Evolutionary conservation across 2,888 invertebrate genomes (phyloP).

Genomic region (Caprella mutica): DNA sequence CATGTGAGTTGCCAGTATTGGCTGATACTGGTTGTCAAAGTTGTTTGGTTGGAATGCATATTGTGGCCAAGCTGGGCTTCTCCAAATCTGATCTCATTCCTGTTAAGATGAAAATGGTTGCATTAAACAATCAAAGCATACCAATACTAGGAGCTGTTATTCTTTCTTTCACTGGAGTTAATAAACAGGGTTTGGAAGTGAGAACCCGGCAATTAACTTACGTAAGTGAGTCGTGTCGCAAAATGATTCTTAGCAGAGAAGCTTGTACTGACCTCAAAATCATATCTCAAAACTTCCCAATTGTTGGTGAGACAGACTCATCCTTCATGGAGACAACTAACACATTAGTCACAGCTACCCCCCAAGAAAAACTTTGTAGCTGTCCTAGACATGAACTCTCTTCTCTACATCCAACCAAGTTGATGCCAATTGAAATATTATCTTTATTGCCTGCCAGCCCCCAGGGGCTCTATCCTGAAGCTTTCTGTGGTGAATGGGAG

Average conservation of each 20-base stretch:
- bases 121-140: slow-evolving; percentile 7
- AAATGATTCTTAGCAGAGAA: slow-evolving; percentile 10
- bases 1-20: neutral
- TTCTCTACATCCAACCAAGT: too few species aligned
- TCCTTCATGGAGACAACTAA: too few species aligned
- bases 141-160: neutral
- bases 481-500: too few species aligned
- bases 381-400: too few species aligned
- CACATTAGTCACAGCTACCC: too few species aligned
- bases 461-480: too few species aligned
- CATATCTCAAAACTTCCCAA: too few species aligned
- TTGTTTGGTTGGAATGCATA: slow-evolving; percentile 1
- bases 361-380: too few species aligned
- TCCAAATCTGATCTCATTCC: neutral
- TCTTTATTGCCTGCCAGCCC: too few species aligned
- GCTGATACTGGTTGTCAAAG: slow-evolving; percentile 8
- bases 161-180: slow-evolving; percentile 4
- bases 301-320: too few species aligned
- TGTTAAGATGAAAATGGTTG: slow-evolving; percentile 1
- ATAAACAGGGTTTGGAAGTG: neutral
- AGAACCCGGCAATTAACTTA: slow-evolving; percentile 4
- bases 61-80: neutral
- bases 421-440: too few species aligned
- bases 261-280: slow-evolving; percentile 11
- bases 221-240: slow-evolving; percentile 7